Evolutionary conservation across 2,113 vertebrate genomes (phyloP), one percentile per base, ranked within the genome.

Genomic region (Mugil cephalus): DNA sequence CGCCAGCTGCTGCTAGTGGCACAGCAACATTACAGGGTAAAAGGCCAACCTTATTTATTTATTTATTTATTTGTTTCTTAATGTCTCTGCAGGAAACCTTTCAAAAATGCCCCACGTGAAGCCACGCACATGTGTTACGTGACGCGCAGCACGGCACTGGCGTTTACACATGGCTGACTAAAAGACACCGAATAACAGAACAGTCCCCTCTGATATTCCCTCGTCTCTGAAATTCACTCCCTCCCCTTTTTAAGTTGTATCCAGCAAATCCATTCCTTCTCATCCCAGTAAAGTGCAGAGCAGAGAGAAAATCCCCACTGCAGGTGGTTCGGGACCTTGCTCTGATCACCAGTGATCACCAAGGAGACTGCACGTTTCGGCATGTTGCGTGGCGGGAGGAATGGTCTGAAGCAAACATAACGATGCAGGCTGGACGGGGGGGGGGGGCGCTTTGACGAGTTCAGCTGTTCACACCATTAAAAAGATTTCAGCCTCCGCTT

Each of bases 381-480:
- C 89, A 87, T 68, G 87, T 69, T 74, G 59, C 69, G 61, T 10
- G 10, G 74, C 52, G 67, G 69, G 73, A 83, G 76, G 60, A 80
- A 74, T 30, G 67, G 58, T 65, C 72, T 74, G 55, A 77, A 68
- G 64, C 64, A 82, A 88, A 85, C 66, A 68, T 74, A 75, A 82
- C 50, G 80, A 82, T 77, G 78, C 61, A 59, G 74, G 51, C 74
- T 46, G 75, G 63, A 48, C 13, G 51, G 30, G 45, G 45, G 48
- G 17, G 51, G 65, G 60, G 14, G 18, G 2, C 5, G 24, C 62
- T 79, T 82, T 81, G 82, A 88, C 15, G 69, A 83, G 84, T 78
- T 91, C 89, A 91, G 90, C 86, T 89, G 89, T 84, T 89, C 69
- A 62, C 74, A 73, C 79, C 83, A 81, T 91, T 83, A 77, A 52